Conservation (phyloP, 2,113 vertebrate species). For the Setophaga kirtlandii region DNA sequence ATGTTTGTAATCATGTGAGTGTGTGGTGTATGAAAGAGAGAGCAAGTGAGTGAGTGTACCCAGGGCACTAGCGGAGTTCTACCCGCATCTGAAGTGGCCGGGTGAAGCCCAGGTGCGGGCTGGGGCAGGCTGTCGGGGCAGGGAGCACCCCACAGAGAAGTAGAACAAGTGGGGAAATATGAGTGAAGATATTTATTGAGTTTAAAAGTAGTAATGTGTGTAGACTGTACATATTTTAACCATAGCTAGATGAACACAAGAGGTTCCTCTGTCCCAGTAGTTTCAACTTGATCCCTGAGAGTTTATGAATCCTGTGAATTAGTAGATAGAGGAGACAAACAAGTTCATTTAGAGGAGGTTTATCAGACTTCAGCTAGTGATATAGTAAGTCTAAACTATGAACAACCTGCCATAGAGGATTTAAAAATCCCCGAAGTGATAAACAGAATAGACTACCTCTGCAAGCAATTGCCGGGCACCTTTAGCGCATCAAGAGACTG, state of each 20-base stretch:
- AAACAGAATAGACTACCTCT: not conserved
- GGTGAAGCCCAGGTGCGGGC: not conserved
- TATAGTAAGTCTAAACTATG: not conserved
- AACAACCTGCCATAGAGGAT: not conserved
- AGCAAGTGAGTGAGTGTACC: not conserved
- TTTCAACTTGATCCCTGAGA: not conserved
- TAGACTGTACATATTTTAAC: not conserved
- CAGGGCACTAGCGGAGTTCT: not conserved
- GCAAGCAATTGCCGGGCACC: not conserved
- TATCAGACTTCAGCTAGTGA: not conserved
- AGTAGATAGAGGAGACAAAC: not conserved
- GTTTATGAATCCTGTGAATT: not conserved
- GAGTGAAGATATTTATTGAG: not conserved
- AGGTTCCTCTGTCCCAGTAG: not conserved
- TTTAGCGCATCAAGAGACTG: not conserved
- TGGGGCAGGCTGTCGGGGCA: not conserved
- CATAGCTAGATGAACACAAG: not conserved
- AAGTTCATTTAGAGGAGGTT: not conserved
- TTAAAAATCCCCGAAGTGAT: not conserved
- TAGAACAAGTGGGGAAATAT: not conserved
- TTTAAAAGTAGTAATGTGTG: not conserved
- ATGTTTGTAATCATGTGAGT: not conserved
- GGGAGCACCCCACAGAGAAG: not conserved
- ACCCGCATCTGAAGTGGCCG: accelerated
- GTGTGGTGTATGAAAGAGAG: not conserved